A percentile compares a stretch with the other conserved stretches of the same genome.
Evolutionary conservation across 1,140 invertebrate species (phyloP).

Genomic region (Grapholita molesta): DNA sequence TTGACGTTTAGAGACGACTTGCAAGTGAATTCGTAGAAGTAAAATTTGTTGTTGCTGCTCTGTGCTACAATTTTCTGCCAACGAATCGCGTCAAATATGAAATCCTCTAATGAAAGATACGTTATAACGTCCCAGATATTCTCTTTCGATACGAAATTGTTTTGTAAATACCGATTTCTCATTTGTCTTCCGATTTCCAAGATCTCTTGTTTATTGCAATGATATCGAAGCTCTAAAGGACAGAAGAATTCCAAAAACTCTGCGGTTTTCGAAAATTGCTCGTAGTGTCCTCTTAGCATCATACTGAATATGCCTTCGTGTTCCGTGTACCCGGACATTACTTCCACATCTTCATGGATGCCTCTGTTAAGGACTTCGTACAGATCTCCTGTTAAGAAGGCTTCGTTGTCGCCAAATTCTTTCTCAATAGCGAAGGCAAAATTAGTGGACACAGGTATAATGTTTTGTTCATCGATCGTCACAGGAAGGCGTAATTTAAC

Average conservation of each 20-base stretch:
- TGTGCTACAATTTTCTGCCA: background rate
- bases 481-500: background rate
- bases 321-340: background rate
- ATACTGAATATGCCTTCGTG: background rate
- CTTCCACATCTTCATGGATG: background rate
- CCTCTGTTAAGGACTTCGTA: background rate
- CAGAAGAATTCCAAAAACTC: constrained; percentile 5
- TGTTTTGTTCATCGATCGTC: background rate
- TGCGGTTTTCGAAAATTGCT: background rate
- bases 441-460: background rate
- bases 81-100: constrained; percentile 5
- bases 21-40: constrained; percentile 8
- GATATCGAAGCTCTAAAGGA: background rate
- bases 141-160: background rate
- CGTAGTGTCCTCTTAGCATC: background rate
- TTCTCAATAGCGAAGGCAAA: background rate
- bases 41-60: background rate
- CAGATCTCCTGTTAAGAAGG: background rate
- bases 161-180: background rate
- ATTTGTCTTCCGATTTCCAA: constrained; percentile 5
- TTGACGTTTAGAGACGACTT: background rate
- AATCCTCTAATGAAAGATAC: background rate
- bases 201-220: background rate
- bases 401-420: background rate
- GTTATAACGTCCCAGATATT: background rate